Base-by-base conservation (phyloP, 1,140 invertebrate species). In the Mercenaria mercenaria region DNA sequence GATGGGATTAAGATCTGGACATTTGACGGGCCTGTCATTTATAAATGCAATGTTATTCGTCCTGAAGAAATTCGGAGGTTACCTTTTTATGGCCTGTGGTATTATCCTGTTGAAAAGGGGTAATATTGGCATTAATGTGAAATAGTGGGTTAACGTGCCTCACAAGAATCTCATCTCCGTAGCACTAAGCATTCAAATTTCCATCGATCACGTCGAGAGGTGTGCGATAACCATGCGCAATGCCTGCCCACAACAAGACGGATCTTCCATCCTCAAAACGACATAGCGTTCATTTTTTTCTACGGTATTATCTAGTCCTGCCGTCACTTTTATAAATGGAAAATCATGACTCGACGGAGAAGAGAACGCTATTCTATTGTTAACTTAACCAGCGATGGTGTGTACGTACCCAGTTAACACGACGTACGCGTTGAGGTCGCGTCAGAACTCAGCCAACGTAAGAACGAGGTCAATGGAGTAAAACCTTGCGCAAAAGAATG, bases 101-200 rank as follows among this genome's bases (percentile, higher is more conserved):
- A 61, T 61, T 61, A 61, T 61, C 59, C 10, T 10, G n/a, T n/a
- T n/a, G n/a, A n/a, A n/a, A n/a, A n/a, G n/a, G n/a, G n/a, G n/a
- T n/a, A n/a, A n/a, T n/a, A n/a, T n/a, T n/a, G n/a, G n/a, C n/a
- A n/a, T n/a, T n/a, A n/a, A n/a, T n/a, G n/a, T n/a, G n/a, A n/a
- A 15, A 59, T 20, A 23, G 23, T 59, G 52, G 52, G 32, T 32
- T 67, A n/a, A 67, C 32, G 6, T 74, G 69, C 41, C 41, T 41
- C 20, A 26, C 37, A 41, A 43, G 69, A 74, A 47, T 43, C 20
- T 43, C 41, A 74, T 74, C 10, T 74, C 37, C 11, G 69, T 74
- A 74, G 69, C 69, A 37, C 13, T 74, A 37, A 37, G 69, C 69
- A 74, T 74, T 74, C 69, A 74, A 74, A 74, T 41, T 74, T 37